phyloP scores from a whole-genome alignment of 2,797 vertebrate genomes.

The Amblyopsis hoosieri region DNA sequence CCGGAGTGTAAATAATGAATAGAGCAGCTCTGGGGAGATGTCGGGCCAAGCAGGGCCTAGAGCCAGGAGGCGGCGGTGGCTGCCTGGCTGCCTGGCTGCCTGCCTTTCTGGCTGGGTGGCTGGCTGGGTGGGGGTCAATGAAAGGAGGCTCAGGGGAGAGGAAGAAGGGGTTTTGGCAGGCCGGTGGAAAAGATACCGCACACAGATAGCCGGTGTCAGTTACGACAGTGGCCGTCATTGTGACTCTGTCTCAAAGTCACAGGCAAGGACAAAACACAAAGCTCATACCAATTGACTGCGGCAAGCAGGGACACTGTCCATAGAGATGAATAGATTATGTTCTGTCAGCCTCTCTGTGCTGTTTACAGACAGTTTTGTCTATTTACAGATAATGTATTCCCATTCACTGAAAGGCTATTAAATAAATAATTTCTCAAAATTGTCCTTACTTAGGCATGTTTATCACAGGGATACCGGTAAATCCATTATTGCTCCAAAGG shows the following conservation, averaged over 20 bases:
- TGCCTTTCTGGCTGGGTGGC: no score
- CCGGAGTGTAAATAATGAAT: constrained; percentile 68
- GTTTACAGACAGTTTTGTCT: not conserved
- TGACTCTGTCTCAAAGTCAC: constrained; percentile 50
- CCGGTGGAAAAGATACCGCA: constrained; percentile 55
- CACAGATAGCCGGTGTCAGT: constrained; percentile 66
- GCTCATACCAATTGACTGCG: constrained; percentile 38
- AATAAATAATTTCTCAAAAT: no score
- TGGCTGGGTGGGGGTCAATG: not conserved
- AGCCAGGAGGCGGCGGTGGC: constrained; percentile 17
- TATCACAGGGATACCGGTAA: no score
- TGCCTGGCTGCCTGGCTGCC: no score
- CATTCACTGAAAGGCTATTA: no score
- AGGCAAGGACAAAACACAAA: constrained; percentile 62
- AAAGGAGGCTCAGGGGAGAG: not conserved
- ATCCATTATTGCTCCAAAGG: no score
- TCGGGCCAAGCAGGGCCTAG: constrained; percentile 21
- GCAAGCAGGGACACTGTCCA: not conserved
- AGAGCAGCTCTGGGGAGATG: constrained; percentile 46
- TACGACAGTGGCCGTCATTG: constrained; percentile 42
- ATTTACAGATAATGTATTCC: not conserved
- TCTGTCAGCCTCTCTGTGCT: not conserved
- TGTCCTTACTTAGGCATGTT: no score
- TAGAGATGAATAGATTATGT: constrained; percentile 8
- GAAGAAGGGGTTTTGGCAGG: constrained; percentile 32